phyloP scores from a whole-genome alignment of 2,797 vertebrate species.

The Leucoraja ocellata region DNA sequence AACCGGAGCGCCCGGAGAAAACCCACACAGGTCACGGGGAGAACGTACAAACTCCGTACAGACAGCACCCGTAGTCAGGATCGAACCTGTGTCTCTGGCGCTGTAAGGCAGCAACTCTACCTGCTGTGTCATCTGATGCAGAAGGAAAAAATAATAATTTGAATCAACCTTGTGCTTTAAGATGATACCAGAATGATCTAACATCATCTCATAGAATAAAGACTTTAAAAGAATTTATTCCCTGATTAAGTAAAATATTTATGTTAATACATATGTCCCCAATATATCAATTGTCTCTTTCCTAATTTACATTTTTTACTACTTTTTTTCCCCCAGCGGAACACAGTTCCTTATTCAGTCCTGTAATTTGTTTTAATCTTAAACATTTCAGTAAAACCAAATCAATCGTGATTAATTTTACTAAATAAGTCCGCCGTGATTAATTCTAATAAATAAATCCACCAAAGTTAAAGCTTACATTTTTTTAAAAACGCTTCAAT shows the following conservation, averaged over 20 bases:
- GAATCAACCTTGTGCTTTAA: not conserved
- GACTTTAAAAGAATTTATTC: not conserved
- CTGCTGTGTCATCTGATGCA: not conserved
- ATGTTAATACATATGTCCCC: not conserved
- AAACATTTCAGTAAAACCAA: not conserved
- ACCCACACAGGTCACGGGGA: no score
- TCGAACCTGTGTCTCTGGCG: no score
- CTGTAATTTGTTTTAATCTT: not conserved
- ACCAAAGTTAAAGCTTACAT: no score
- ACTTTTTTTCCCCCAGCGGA: not conserved
- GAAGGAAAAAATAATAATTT: not conserved
- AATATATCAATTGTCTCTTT: not conserved
- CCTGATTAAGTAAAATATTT: not conserved
- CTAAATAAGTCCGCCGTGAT: not conserved
- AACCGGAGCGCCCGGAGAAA: no score
- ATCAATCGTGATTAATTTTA: not conserved
- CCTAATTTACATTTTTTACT: not conserved
- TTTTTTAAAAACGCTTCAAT: not conserved
- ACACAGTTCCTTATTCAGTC: not conserved
- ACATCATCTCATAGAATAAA: not conserved
- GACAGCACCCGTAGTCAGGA: no score
- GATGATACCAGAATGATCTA: not conserved
- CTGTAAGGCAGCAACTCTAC: no score
- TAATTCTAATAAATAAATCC: not conserved
- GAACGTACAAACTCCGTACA: no score